Base-by-base conservation (phyloP, 92 coral and sea anemone species). In the Umimayanthus kanabou region DNA sequence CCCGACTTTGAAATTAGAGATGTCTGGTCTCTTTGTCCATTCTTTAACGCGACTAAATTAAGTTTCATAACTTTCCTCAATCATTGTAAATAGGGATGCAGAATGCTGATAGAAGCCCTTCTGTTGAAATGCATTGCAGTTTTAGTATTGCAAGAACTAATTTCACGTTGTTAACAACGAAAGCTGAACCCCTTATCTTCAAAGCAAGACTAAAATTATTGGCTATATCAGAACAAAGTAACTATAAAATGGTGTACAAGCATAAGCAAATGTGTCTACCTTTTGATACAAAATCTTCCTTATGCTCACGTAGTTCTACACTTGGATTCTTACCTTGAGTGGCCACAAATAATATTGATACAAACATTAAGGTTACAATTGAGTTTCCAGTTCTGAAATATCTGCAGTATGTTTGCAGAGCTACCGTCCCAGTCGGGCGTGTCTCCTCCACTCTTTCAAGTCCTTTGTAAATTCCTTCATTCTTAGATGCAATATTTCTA, bases 381-480 rank as follows among this genome's bases (percentile, higher is more conserved):
- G 87, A 83, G 29, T 83, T 83, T 70, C 87, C 87, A 83, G 77
- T 72, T 83, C 87, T 83, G 61, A 83, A 83, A 26, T 83, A 83
- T 16, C 49, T 83, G 77, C 78, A 83, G 67, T 83, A 83, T 6
- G 87, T 83, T 22, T 45, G n/a, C 28, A 83, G 42, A 6, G 65
- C 78, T 43, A 83, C 87, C 3, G 66, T 83, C 16, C 87, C 87
- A 30, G 87, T 83, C 1, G 30, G 45, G 16, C 87, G 78, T 7
- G 87, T 26, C 64, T 83, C 87, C 25, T 83, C 87, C 29, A 71
- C 87, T 70, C 77, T 45, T 45, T 70, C 87, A 45, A 83, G 87
- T 49, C 87, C 87, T 49, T 71, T 83, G n/a, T 39, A 28, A 25
- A 37, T 33, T 83, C 87, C 33, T 43, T 53, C 65, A 26, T 30